Conservation (phyloP, 2,113 vertebrate genomes). For the Nymphicus hollandicus region DNA sequence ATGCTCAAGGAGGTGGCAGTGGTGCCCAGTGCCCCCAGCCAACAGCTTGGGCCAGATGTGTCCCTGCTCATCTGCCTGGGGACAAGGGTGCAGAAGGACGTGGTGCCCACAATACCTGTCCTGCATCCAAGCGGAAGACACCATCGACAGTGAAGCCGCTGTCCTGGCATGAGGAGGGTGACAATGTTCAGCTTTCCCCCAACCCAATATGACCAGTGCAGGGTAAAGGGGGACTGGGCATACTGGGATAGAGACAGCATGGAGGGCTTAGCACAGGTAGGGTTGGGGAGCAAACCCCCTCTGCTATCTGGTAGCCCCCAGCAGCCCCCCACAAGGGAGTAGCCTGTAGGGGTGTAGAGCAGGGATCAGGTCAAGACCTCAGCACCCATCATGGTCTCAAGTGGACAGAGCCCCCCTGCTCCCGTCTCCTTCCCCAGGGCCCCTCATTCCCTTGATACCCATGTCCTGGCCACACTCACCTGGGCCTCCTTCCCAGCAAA, state of each 20-base stretch:
- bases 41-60: not conserved
- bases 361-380: not conserved
- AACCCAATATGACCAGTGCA: not conserved
- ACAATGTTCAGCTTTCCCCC: not conserved
- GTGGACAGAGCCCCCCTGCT: not conserved
- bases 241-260: not conserved
- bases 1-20: not conserved
- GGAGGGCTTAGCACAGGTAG: not conserved
- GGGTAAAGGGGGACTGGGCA: not conserved
- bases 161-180: not conserved
- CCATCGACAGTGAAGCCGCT: not conserved
- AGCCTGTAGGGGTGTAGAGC: not conserved
- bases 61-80: not conserved
- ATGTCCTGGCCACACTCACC: not conserved
- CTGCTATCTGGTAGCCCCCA: not conserved
- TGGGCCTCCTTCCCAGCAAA: not conserved
- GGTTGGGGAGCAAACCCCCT: not conserved
- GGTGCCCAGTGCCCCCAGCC: not conserved
- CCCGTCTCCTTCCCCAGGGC: not conserved
- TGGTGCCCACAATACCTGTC: not conserved
- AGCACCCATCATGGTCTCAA: not conserved
- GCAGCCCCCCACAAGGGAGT: not conserved
- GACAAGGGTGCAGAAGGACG: not conserved
- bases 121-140: not conserved
- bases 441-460: rapidly evolving